Conservation (phyloP, 2,888 invertebrate genomes). For the Branchellion lobata region DNA sequence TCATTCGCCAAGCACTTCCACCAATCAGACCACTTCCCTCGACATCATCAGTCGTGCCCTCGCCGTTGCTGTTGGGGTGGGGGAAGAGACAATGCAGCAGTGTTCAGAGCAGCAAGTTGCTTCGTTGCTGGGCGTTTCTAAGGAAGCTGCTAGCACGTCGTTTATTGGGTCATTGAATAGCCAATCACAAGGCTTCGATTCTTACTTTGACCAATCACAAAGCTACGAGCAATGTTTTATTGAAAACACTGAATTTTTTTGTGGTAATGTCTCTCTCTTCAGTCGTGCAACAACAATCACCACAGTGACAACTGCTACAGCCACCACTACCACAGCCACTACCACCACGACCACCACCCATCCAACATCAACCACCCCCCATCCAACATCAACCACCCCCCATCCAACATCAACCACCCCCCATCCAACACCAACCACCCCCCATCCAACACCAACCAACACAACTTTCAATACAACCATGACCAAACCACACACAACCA, state of each 20-base stretch:
- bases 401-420: not conserved
- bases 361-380: too few relatives aligned
- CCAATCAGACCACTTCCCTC: not conserved
- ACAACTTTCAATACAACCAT: not conserved
- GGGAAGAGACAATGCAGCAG: slow-evolving; percentile 9
- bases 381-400: not conserved
- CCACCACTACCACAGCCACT: not conserved
- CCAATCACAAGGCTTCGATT: not conserved
- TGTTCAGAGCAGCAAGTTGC: slow-evolving; percentile 2
- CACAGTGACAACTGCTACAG: not conserved
- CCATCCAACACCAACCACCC: not conserved
- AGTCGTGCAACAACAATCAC: not conserved
- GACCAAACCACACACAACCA: not conserved
- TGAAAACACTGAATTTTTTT: not conserved
- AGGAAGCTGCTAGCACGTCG: not conserved
- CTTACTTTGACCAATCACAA: not conserved
- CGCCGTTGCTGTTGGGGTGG: not conserved
- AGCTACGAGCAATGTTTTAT: not conserved
- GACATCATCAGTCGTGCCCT: not conserved
- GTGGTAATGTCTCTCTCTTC: not conserved
- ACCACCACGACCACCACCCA: not conserved
- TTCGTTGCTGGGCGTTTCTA: not conserved
- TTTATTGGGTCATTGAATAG: not conserved
- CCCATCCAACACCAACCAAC: not conserved
- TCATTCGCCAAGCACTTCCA: not conserved